Percentiles rank a stretch among this genome's conserved stretches.
These are phyloP conservation scores for Tapirus terrestris DNA, from an alignment of 2,113 vertebrate species.

Conservation along the genomic window DNA sequence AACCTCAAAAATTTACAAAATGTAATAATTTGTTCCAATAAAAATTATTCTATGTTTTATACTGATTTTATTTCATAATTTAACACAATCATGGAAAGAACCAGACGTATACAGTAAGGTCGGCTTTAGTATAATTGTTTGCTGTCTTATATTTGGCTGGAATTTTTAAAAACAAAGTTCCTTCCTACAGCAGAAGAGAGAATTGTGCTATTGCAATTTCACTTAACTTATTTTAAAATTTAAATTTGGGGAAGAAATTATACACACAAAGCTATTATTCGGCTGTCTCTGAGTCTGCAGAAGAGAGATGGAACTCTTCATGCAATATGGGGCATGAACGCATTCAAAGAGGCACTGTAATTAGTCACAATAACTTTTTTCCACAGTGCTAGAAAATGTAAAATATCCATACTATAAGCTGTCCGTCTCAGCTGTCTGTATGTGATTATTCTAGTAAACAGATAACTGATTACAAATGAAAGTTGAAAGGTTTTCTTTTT, in stretches of 20 bases:
- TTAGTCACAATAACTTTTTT: neutral
- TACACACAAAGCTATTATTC: constrained; percentile 21
- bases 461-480: neutral
- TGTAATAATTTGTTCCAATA: neutral
- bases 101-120: neutral
- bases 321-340: neutral
- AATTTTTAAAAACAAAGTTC: constrained; percentile 38
- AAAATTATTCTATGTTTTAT: neutral
- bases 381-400: neutral
- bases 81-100: constrained; percentile 6
- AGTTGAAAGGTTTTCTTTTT: neutral
- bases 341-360: neutral
- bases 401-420: neutral
- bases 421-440: neutral
- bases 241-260: constrained; percentile 36
- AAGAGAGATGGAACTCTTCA: neutral
- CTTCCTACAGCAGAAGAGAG: neutral
- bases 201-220: constrained; percentile 37
- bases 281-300: neutral
- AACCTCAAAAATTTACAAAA: neutral
- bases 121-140: neutral
- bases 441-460: neutral
- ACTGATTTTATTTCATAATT: neutral
- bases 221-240: constrained; percentile 56
- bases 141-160: neutral